phyloP scores from a whole-genome alignment of 2,797 vertebrate genomes.

The Aldrovandia affinis region DNA sequence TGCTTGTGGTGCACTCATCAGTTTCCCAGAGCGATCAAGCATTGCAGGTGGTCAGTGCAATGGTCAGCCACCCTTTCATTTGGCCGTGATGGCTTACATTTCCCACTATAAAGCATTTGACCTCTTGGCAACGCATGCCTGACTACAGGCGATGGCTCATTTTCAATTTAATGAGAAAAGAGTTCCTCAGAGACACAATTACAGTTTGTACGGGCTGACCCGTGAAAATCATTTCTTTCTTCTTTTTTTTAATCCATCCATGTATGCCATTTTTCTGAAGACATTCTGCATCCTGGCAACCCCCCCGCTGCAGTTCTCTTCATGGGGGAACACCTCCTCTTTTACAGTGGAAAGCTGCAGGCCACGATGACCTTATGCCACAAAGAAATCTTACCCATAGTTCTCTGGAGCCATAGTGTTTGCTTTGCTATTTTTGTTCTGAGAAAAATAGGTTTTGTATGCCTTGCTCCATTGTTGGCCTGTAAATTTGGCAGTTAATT shows the following conservation, averaged over 20 bases:
- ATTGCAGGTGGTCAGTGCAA: constrained; percentile 2
- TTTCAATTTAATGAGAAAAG: constrained; percentile 27
- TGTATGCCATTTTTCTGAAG: not conserved
- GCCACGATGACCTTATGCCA: constrained; percentile 27
- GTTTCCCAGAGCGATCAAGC: not conserved
- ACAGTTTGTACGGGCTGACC: constrained; percentile 15
- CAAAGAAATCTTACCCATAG: constrained; percentile 30
- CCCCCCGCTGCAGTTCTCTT: not conserved
- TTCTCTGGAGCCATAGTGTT: constrained; percentile 25
- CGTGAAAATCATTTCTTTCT: not conserved
- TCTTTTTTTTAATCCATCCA: not conserved
- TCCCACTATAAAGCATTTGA: not conserved
- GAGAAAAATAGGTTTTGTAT: not conserved
- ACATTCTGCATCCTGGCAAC: not conserved
- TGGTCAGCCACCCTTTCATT: not conserved
- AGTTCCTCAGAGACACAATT: constrained; percentile 21
- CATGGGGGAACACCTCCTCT: constrained; percentile 2
- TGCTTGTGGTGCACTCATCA: not conserved
- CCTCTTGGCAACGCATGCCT: not conserved
- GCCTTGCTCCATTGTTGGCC: constrained; percentile 13
- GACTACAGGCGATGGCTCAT: constrained; percentile 7
- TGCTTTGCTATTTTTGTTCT: constrained; percentile 17
- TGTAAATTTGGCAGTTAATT: not conserved
- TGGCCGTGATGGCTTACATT: not conserved
- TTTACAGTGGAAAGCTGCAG: constrained; percentile 10